Conservation (phyloP, 2,797 vertebrate genomes). For the Mormyrus hasselquistii region DNA sequence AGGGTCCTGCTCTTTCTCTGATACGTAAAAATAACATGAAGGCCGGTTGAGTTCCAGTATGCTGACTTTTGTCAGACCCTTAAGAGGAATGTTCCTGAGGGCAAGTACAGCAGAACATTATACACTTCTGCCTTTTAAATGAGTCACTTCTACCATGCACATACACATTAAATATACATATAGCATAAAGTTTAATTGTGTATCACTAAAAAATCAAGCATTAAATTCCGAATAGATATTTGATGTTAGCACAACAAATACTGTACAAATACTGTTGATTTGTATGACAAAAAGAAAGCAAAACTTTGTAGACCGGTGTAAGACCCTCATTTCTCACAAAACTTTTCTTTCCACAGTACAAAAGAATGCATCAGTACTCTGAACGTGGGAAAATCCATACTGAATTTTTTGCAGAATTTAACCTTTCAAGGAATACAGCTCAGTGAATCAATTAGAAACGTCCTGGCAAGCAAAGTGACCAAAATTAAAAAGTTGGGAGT, state of each 20-base stretch:
- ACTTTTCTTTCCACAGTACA: not conserved
- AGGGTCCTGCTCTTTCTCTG: not conserved
- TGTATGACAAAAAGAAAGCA: not conserved
- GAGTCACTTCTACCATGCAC: not conserved
- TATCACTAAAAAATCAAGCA: not conserved
- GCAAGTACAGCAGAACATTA: not conserved
- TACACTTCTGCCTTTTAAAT: not conserved
- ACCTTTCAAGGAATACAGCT: conserved; percentile 52
- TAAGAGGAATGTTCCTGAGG: too few relatives aligned
- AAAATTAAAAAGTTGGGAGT: conserved; percentile 27
- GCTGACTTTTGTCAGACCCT: not conserved
- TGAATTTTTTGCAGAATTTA: conserved; percentile 47
- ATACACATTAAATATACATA: not conserved
- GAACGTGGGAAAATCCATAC: conserved; percentile 39
- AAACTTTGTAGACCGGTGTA: not conserved
- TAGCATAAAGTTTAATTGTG: not conserved
- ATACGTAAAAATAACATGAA: not conserved
- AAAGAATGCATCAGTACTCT: not conserved
- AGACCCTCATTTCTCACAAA: too few relatives aligned
- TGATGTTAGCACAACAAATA: too few relatives aligned
- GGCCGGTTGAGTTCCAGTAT: not conserved
- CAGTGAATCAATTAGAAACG: conserved; percentile 51
- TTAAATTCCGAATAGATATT: too few relatives aligned
- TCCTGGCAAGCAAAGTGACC: conserved; percentile 35
- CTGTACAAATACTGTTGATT: too few relatives aligned